phyloP scores from a whole-genome alignment of 1,140 invertebrate species.

The Pseudomyrmex gracilis region DNA sequence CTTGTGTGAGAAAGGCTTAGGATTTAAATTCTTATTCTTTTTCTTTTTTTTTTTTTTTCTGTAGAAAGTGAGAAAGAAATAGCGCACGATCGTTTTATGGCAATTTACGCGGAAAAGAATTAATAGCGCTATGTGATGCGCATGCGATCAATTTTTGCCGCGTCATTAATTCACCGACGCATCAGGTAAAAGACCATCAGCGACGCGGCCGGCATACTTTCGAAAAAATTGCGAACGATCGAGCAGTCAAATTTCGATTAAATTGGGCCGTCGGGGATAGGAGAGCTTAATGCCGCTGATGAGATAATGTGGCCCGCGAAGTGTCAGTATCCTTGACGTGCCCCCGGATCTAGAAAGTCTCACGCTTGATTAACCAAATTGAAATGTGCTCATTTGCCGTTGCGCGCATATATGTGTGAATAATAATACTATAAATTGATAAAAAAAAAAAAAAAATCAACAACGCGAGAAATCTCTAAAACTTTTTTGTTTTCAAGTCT shows the following conservation, averaged over 20 bases:
- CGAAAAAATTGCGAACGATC: constrained; percentile 52
- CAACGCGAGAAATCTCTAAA: not conserved
- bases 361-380: constrained; percentile 66
- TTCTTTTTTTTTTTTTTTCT: no score
- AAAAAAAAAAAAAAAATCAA: no score
- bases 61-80: not conserved
- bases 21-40: not conserved
- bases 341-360: constrained; percentile 72
- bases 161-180: constrained; percentile 31
- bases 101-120: constrained; percentile 9
- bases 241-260: constrained; percentile 36
- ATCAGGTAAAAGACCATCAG: not conserved
- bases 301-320: constrained; percentile 44
- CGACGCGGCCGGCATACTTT: constrained; percentile 60
- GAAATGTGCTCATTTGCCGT: constrained; percentile 52
- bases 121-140: constrained; percentile 15
- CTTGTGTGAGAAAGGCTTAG: not conserved
- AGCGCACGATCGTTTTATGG: constrained; percentile 11
- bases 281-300: constrained; percentile 59
- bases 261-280: constrained; percentile 39
- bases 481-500: not conserved
- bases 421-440: constrained; percentile 17
- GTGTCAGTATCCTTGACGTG: constrained; percentile 73
- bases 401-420: not conserved
- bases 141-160: constrained; percentile 8